Evolutionary conservation across 2,888 invertebrate genomes (phyloP).

Genomic region (Xanthorhoe spadicearia): DNA sequence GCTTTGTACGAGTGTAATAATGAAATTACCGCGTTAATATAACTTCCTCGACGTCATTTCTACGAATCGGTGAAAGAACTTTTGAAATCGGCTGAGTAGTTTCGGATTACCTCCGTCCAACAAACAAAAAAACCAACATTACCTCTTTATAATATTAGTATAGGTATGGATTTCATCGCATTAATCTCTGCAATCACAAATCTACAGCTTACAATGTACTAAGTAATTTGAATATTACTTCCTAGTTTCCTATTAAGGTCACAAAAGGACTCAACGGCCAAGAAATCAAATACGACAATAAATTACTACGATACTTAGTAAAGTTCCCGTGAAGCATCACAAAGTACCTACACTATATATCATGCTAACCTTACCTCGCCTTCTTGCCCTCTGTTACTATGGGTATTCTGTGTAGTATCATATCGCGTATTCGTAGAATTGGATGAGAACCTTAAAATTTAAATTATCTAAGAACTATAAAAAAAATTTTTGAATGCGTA

Average conservation of each 20-base stretch:
- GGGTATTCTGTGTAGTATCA: slow-evolving; percentile 17
- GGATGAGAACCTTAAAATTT: slow-evolving; percentile 2
- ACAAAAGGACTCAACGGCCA: slow-evolving; percentile 6
- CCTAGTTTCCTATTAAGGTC: slow-evolving; percentile 6
- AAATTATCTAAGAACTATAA: not conserved
- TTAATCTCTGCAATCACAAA: not conserved
- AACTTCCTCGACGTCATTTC: too few species aligned
- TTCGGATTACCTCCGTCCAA: too few species aligned
- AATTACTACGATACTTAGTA: slow-evolving; percentile 38
- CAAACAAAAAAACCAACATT: too few species aligned
- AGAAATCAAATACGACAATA: slow-evolving; percentile 34
- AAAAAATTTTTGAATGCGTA: too few species aligned
- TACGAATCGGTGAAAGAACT: too few species aligned
- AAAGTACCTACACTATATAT: slow-evolving; percentile 58
- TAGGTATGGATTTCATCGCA: not conserved
- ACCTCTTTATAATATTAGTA: too few species aligned
- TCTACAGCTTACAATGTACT: not conserved
- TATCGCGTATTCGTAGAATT: slow-evolving; percentile 8
- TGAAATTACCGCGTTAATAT: too few species aligned
- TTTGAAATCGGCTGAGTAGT: too few species aligned
- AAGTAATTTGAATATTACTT: not conserved
- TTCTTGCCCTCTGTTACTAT: slow-evolving; percentile 60
- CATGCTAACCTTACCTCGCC: slow-evolving; percentile 62
- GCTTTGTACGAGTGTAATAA: too few species aligned
- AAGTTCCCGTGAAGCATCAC: slow-evolving; percentile 50